Percentiles rank a stretch among this genome's conserved stretches.
Evolutionary conservation across 1,140 invertebrate genomes (phyloP).

Genomic region (Radopholus similis): DNA sequence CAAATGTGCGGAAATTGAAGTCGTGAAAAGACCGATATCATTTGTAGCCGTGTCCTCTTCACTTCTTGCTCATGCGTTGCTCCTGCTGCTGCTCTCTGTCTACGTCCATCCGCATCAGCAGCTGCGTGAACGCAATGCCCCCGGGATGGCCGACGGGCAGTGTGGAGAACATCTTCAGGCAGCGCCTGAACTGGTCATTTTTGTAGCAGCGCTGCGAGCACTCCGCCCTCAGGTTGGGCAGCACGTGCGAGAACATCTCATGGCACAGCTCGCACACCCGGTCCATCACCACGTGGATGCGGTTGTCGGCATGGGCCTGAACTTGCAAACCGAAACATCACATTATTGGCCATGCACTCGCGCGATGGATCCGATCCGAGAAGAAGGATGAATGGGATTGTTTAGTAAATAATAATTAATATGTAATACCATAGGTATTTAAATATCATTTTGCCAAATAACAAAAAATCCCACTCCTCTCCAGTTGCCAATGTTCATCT

Average conservation of each 20-base stretch:
- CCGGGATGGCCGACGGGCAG: neutral
- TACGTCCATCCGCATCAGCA: neutral
- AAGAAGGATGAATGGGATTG: no score
- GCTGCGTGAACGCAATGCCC: neutral
- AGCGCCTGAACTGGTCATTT: constrained; percentile 7
- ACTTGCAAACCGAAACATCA: no score
- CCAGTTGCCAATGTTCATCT: no score
- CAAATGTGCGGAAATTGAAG: neutral
- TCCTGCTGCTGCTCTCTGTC: neutral
- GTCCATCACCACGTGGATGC: constrained; percentile 40
- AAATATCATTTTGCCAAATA: no score
- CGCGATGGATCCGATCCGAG: no score
- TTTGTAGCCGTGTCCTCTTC: neutral
- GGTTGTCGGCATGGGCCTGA: neutral
- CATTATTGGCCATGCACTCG: no score
- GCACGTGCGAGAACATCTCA: constrained; percentile 45
- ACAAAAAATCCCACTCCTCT: no score
- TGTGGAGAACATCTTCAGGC: constrained; percentile 10
- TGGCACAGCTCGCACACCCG: constrained; percentile 47
- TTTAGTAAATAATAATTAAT: no score
- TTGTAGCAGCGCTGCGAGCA: constrained; percentile 27
- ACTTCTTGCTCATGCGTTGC: neutral
- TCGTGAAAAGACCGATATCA: neutral
- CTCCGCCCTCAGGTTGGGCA: constrained; percentile 41
- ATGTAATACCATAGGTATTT: no score